phyloP scores from a whole-genome alignment of 2,797 vertebrate genomes.

The Esox masquinongy region DNA sequence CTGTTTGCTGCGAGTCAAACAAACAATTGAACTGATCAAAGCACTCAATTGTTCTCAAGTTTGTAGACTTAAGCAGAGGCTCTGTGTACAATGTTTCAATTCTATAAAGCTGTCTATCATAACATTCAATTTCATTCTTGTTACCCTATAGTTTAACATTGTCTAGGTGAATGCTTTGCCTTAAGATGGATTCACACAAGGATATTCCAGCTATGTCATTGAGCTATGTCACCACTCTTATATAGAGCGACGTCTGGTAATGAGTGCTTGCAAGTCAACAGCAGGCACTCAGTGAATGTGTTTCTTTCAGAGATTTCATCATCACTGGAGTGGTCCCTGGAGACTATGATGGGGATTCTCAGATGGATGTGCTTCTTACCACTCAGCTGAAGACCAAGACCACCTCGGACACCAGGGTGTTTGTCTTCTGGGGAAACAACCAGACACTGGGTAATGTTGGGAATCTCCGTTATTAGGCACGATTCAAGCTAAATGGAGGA shows the following conservation, averaged over 20 bases:
- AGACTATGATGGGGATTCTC: conserved; percentile 96
- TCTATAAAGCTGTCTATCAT: no score
- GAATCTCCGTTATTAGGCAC: background rate
- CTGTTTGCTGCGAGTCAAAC: no score
- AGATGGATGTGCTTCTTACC: conserved; percentile 96
- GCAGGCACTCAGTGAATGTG: background rate
- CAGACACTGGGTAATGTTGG: conserved; percentile 85
- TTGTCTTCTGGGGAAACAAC: conserved; percentile 94
- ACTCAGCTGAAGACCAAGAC: conserved; percentile 50
- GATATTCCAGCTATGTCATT: background rate
- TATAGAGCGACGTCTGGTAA: no score
- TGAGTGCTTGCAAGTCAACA: background rate
- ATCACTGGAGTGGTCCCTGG: conserved; percentile 96
- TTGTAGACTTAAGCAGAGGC: no score
- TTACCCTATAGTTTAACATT: background rate
- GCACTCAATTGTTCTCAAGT: no score
- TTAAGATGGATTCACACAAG: background rate
- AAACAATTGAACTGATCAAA: no score
- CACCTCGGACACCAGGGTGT: conserved; percentile 58
- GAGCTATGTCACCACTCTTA: background rate
- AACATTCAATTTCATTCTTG: no score
- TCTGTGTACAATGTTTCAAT: no score
- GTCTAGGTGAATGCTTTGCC: background rate
- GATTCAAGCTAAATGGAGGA: background rate
- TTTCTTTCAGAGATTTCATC: conserved; percentile 66